Base-by-base conservation (phyloP, 2,797 vertebrate species). In the Lemur catta region DNA sequence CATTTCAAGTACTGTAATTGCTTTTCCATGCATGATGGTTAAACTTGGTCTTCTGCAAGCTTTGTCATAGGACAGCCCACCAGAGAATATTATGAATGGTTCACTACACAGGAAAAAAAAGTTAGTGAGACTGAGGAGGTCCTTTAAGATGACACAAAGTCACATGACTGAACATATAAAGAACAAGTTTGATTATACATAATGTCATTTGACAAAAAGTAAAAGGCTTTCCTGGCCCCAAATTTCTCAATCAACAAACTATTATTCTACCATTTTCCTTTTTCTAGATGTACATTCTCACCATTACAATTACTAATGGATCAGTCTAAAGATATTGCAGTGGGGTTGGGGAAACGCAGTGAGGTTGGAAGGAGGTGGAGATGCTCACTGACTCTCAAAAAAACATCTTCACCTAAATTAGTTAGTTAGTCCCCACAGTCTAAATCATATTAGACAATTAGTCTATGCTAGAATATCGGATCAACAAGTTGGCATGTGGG, bases 1-100 rank as follows among this genome's bases (percentile, higher is more conserved):
- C 99, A 99, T 99, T 98, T 99, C 99, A 97, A 99, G 99, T 96
- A 99, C 99, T 55, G 99, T 99, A 98, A 99, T 99, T 97, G 99
- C 99, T 98, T 99, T 99, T 97, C 99, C 99, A 95, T 99, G 99
- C 99, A 99, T 99, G 98, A 99, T 99, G 96, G 99, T 99, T 98
- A 99, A 98, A 78, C 99, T 99, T n/a, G 99, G 99, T 98, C 99
- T 99, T 98, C 99, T 98, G 93, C 99, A 99, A 22, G 99, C 99
- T 97, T 99, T 99, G 98, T 99, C 99, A 72, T 99, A 99, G 7
- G 99, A 99, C 91, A 99, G 96, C 79, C 99, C 99, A 75, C 99
- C 99, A 74, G 99, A 99, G 98, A 99, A 99, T 98, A 99, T 99
- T 94, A 99, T 98, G 97, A 99, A 99, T 88, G 99, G 99, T 94